Base-by-base conservation (phyloP, 1,140 invertebrate species). In the Microplitis mediator region DNA sequence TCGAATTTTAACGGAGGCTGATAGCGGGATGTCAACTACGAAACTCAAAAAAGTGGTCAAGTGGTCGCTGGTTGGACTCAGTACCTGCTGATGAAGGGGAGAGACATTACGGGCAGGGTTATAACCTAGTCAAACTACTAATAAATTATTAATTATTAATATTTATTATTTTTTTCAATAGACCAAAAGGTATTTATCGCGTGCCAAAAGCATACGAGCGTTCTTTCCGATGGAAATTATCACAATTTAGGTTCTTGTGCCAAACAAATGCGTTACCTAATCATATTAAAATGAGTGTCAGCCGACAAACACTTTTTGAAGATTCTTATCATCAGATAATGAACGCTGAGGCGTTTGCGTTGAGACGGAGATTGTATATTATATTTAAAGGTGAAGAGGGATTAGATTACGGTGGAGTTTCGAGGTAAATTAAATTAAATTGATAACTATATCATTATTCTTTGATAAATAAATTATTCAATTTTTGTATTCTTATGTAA, bases 341-440 rank as follows among this genome's bases (percentile, higher is more conserved):
- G 97, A 91, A 97, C 76, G 90, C 98, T 73, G 97, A 97, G 69
- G 96, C 98, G 4, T 98, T 98, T 85, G 98, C 99, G 82, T 87
- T 99, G 32, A 90, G 98, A 62, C 89, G 97, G 80, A 90, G 98
- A 72, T 89, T 99, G 75, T 99, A 99, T 81, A 99, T 99, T 80
- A 98, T 98, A 85, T 98, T 98, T 87, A 92, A 96, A 80, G 98
- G 98, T 45, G 98, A 99, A 88, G 98, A 99, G 86, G 98, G 98
- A 3, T 88, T 99, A 35, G 98, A 99, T 89, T 99, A 99, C 86
- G 98, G 98, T 58, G 98, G 98, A 72, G 96, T 99, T 39, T 98
- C 97, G 13, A 92, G 93, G 93, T 93, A 86, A 63, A 8, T 14
- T 23, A 11, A 31, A 11, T 13, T 58, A 13, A 51, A n/a, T 56